Evolutionary conservation across 2,888 invertebrate species (phyloP).

Genomic region (Pyrgus malvae): DNA sequence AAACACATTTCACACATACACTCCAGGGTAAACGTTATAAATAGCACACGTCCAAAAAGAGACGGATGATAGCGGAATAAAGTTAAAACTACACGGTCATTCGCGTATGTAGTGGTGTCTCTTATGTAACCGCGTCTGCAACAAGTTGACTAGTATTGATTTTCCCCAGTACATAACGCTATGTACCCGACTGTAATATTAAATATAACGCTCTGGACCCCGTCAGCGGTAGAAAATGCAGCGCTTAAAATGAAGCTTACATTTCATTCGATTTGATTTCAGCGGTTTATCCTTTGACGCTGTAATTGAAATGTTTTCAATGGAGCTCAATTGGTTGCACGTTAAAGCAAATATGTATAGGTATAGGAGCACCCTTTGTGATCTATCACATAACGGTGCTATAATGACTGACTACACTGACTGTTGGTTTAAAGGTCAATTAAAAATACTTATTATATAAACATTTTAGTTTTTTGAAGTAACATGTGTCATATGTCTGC

Average conservation of each 20-base stretch:
- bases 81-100: conserved; percentile 19
- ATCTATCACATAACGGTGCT: too few relatives aligned
- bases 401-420: too few relatives aligned
- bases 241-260: conserved; percentile 38
- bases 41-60: conserved; percentile 13
- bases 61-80: conserved; percentile 22
- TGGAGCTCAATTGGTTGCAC: neutral
- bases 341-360: neutral
- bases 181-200: conserved; percentile 36
- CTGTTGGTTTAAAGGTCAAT: too few relatives aligned
- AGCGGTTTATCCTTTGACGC: conserved; percentile 23
- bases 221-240: conserved; percentile 42
- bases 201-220: conserved; percentile 33
- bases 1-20: neutral
- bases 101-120: conserved; percentile 16
- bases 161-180: conserved; percentile 44
- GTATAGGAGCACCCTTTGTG: too few relatives aligned
- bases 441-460: too few relatives aligned
- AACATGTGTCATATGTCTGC: too few relatives aligned
- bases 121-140: conserved; percentile 42
- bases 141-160: conserved; percentile 49
- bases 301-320: conserved; percentile 23
- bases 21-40: neutral
- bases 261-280: conserved; percentile 36
- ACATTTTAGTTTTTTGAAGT: too few relatives aligned